Evolutionary conservation across 2,888 invertebrate species (phyloP), one percentile per base, ranked within the genome.

Genomic region (Tinea semifulvella): DNA sequence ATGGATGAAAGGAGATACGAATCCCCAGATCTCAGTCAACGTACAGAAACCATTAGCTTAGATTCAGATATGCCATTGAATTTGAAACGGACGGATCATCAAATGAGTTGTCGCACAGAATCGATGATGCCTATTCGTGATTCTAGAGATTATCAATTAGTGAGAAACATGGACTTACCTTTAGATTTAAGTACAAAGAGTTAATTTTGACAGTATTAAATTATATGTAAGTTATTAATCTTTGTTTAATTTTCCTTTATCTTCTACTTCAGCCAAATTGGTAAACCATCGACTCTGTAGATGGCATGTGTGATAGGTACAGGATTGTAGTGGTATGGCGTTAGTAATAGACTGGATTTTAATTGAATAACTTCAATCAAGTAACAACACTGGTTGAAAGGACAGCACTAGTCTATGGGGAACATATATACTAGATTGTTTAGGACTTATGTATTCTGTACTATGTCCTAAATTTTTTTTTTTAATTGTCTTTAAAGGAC

Each of bases 171-270:
- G 50, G 85, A 85, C 62, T 68, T 79, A 53, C 86, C 86, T 45
- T 69, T 86, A 74, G 86, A 86, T 75, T 83, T 86, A 74, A 86
- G 85, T 62, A 81, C 81, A 52, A 82, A 81, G 55, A 81, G 79
- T 51, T 69, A 65, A 63, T 68, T 51, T 31, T 31, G 13, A 50
- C 52, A 52, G 60, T 63, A 56, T 62, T 56, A 50, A 54, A 56
- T 55, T 58, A 14, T 14, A 7, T 31, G 2, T 31, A 31, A 55
- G 58, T 54, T 57, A 52, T 51, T 48, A 46, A 49, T 43, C 47
- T 22, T 35, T 42, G 42, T 46, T 48, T 45, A 27, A 42, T 42
- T n/a, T 31, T 2, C 14, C n/a, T n/a, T n/a, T n/a, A n/a, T n/a
- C n/a, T n/a, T n/a, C n/a, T n/a, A n/a, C n/a, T n/a, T n/a, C n/a